phyloP scores from a whole-genome alignment of 2,888 invertebrate genomes.

The Meliscaeva auricollis region DNA sequence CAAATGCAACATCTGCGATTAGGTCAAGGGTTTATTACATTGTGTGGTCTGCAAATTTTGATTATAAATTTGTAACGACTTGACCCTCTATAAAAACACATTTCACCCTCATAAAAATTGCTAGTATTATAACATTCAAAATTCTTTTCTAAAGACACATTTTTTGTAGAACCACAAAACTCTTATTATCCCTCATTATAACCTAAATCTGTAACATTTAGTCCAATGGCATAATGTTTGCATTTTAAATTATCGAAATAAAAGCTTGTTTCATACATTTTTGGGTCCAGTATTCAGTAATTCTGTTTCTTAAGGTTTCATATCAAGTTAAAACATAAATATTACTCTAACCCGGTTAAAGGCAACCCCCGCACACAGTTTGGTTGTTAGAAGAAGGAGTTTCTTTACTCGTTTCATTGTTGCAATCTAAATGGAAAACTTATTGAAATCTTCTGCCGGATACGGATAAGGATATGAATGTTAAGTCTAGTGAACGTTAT shows the following conservation, averaged over 20 bases:
- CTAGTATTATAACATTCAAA: too few relatives aligned
- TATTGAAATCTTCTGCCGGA: conserved; percentile 22
- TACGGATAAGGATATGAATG: conserved; percentile 32
- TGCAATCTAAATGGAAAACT: conserved; percentile 1
- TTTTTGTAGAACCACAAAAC: neutral
- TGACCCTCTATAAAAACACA: neutral
- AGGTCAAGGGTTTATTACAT: too few relatives aligned
- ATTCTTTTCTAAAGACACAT: neutral
- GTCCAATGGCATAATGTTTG: neutral
- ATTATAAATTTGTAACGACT: too few relatives aligned
- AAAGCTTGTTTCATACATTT: conserved; percentile 3
- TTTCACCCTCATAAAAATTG: neutral
- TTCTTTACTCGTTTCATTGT: neutral
- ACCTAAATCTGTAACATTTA: conserved; percentile 12
- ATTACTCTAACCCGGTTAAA: neutral
- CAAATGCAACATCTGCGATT: too few relatives aligned
- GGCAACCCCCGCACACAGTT: neutral
- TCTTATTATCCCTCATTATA: conserved; percentile 9
- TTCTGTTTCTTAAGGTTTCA: neutral
- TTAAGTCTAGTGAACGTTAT: conserved; percentile 31
- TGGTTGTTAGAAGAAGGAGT: neutral
- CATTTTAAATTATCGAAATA: neutral
- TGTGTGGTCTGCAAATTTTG: too few relatives aligned
- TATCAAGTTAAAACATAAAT: neutral
- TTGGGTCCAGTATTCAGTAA: neutral